Conservation (phyloP, 2,888 invertebrate genomes). For the Sarcophaga variegata region DNA sequence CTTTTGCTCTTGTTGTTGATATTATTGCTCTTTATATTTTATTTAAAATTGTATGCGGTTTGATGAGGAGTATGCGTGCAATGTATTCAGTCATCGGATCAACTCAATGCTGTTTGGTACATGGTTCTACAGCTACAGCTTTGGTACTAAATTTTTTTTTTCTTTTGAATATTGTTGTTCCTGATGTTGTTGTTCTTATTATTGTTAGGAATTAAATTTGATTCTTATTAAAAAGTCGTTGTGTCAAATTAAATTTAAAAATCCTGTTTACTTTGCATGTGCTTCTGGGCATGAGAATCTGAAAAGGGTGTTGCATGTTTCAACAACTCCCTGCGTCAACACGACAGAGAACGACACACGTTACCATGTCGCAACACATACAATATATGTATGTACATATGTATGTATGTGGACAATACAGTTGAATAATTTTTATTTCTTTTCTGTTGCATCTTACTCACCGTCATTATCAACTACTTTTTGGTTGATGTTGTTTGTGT, state of each 20-base stretch:
- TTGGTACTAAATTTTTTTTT: background rate
- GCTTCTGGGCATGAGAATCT: conserved; percentile 67
- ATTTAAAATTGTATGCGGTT: conserved; percentile 39
- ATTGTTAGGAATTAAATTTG: conserved; percentile 59
- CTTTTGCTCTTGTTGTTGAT: conserved; percentile 3
- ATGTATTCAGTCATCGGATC: conserved; percentile 34
- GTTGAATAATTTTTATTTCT: conserved; percentile 41
- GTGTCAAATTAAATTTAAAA: conserved; percentile 69
- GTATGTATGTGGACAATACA: conserved; percentile 19
- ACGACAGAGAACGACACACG: conserved; percentile 61
- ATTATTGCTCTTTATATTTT: background rate
- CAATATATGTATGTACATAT: background rate
- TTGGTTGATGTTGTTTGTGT: conserved; percentile 35
- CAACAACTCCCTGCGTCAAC: conserved; percentile 60
- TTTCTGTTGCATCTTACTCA: background rate
- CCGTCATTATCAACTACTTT: background rate
- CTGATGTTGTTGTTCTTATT: conserved; percentile 1
- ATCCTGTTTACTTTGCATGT: conserved; percentile 67
- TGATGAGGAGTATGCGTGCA: conserved; percentile 64
- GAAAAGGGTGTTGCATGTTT: conserved; percentile 68
- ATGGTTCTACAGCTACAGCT: background rate
- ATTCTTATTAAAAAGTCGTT: conserved; percentile 71
- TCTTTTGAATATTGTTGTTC: background rate
- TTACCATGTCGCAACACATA: conserved; percentile 14
- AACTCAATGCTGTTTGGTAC: conserved; percentile 25